A percentile compares a stretch with the other conserved stretches of the same genome.
These are phyloP conservation scores for Nymphalis c-album DNA, from an alignment of 2,888 invertebrate species.

Conservation along the genomic window DNA sequence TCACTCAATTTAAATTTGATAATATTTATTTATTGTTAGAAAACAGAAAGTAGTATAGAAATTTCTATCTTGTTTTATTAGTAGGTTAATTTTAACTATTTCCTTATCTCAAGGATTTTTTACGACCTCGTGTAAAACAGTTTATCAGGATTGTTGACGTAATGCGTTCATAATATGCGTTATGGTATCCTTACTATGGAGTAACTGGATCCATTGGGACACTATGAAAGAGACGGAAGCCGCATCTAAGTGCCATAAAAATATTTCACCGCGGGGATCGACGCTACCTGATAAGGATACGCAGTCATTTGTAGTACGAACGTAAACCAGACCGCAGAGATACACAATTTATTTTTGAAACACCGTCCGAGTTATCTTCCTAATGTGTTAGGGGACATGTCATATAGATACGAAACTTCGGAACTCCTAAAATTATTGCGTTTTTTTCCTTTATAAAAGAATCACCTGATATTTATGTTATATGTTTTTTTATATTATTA, in stretches of 20 bases:
- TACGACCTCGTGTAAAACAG: conserved; percentile 28
- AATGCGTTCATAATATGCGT: conserved; percentile 52
- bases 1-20: conserved; percentile 59
- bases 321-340: conserved; percentile 56
- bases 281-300: conserved; percentile 77
- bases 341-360: conserved; percentile 66
- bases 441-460: conserved; percentile 20
- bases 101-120: conserved; percentile 25
- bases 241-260: conserved; percentile 70
- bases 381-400: conserved; percentile 60
- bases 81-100: conserved; percentile 19
- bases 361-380: conserved; percentile 50
- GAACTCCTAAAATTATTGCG: conserved; percentile 8
- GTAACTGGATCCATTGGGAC: conserved; percentile 64
- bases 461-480: background rate
- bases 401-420: conserved; percentile 53
- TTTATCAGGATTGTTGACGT: conserved; percentile 52
- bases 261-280: conserved; percentile 71
- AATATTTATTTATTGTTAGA: conserved; percentile 39
- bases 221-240: conserved; percentile 66
- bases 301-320: conserved; percentile 72
- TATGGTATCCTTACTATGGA: conserved; percentile 58
- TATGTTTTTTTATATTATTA: background rate
- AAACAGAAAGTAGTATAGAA: conserved; percentile 13
- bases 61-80: conserved; percentile 14